Conservation (phyloP, 2,113 vertebrate genomes). For the Callionymus lyra region DNA sequence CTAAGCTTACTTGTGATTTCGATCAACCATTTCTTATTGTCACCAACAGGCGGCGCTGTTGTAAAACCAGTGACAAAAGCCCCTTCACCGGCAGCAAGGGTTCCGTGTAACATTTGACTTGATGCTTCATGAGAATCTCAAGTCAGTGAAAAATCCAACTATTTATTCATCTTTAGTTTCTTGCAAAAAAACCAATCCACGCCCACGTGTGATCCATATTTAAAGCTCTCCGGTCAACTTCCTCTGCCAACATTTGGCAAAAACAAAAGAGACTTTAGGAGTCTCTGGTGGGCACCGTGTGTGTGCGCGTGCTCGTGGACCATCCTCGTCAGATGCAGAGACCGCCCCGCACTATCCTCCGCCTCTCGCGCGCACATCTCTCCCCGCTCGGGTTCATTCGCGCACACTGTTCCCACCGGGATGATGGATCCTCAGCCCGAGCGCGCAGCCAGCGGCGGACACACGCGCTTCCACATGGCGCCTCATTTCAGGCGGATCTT, state of each 20-base stretch:
- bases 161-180: not conserved
- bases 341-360: slow-evolving; percentile 51
- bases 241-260: too few relatives aligned
- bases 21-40: too few relatives aligned
- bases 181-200: too few relatives aligned
- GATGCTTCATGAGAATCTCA: slow-evolving; percentile 11
- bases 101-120: too few relatives aligned
- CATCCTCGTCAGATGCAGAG: slow-evolving; percentile 47
- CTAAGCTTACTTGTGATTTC: not conserved
- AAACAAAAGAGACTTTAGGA: not conserved
- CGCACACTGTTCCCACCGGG: slow-evolving; percentile 81
- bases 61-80: slow-evolving; percentile 44
- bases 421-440: slow-evolving; percentile 71
- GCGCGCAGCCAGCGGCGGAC: slow-evolving; percentile 55
- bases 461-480: slow-evolving; percentile 69
- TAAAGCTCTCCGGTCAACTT: too few relatives aligned
- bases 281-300: not conserved
- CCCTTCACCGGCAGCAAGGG: slow-evolving; percentile 2
- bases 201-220: too few relatives aligned
- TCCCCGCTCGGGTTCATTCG: slow-evolving; percentile 37
- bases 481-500: slow-evolving; percentile 52
- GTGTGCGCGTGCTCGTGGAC: slow-evolving; percentile 26
- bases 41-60: slow-evolving; percentile 54
- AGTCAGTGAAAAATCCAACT: not conserved
- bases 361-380: slow-evolving; percentile 14